These are phyloP conservation scores for Ceuthmochares aereus DNA, from an alignment of 2,113 vertebrate genomes.

Conservation along the genomic window DNA sequence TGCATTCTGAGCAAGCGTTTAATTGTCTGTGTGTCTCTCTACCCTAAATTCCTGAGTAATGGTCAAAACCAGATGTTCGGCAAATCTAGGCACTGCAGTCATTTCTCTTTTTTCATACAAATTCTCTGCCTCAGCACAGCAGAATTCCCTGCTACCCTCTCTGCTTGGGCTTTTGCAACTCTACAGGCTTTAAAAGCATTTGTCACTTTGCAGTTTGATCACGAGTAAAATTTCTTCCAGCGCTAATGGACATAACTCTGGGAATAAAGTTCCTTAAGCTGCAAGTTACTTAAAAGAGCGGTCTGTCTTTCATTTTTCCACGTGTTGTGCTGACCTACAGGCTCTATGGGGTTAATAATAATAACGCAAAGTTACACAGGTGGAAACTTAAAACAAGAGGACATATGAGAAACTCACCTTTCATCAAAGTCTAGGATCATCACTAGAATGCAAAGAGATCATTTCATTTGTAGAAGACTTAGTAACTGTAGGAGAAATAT, in stretches of 20 bases:
- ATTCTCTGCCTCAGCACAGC: not conserved
- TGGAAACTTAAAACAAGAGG: slow-evolving; percentile 32
- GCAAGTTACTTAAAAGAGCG: not conserved
- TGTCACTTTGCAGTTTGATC: not conserved
- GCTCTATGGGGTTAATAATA: not conserved
- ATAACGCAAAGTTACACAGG: not conserved
- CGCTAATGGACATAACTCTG: not conserved
- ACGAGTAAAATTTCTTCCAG: not conserved
- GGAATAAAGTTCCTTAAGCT: not conserved
- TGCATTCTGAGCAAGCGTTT: not conserved
- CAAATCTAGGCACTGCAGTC: not conserved
- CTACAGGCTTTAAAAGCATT: not conserved
- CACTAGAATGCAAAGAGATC: slow-evolving; percentile 8
- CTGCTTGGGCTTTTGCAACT: not conserved
- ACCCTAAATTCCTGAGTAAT: not conserved
- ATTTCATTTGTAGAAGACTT: not conserved
- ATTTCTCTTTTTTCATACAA: not conserved
- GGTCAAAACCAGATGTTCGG: not conserved
- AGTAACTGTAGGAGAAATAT: slow-evolving; percentile 22
- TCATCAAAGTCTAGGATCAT: not conserved
- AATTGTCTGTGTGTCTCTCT: not conserved
- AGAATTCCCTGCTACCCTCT: not conserved
- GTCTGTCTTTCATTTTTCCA: not conserved
- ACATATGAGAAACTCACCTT: slow-evolving; percentile 25
- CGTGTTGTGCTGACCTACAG: not conserved